Evolutionary conservation across 2,888 invertebrate species (phyloP).

Genomic region (Drosophila robusta): DNA sequence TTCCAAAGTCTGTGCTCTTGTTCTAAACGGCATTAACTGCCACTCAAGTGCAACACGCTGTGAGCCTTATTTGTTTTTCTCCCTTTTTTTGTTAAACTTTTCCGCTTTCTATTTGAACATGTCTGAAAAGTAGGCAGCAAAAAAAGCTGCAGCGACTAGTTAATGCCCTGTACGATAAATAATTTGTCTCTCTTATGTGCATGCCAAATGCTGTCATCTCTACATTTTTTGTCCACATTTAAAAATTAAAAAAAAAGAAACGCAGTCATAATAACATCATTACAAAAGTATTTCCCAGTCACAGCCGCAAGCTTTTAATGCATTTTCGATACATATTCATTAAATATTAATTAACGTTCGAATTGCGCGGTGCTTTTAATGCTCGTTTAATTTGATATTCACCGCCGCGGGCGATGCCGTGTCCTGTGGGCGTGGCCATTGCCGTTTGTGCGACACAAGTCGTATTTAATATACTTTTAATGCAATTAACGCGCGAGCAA

Average conservation of each 20-base stretch:
- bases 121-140: neutral
- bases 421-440: conserved; percentile 16
- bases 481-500: conserved; percentile 55
- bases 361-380: conserved; percentile 55
- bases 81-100: conserved; percentile 4
- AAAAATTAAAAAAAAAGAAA: conserved; percentile 1
- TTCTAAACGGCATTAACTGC: conserved; percentile 14
- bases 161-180: neutral
- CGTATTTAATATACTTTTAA: conserved; percentile 57
- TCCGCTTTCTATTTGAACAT: conserved; percentile 15
- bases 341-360: conserved; percentile 71
- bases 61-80: conserved; percentile 2
- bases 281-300: neutral
- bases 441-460: conserved; percentile 26
- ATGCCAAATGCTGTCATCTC: neutral
- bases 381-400: conserved; percentile 72
- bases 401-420: conserved; percentile 14
- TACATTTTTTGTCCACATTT: neutral
- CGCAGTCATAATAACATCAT: conserved; percentile 6
- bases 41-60: conserved; percentile 40
- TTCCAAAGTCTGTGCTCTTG: neutral
- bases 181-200: neutral
- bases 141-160: neutral
- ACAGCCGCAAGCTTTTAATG: conserved; percentile 56
- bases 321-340: conserved; percentile 73